phyloP scores from a whole-genome alignment of 2,797 vertebrate species.

The Micropoecilia bifurca region DNA sequence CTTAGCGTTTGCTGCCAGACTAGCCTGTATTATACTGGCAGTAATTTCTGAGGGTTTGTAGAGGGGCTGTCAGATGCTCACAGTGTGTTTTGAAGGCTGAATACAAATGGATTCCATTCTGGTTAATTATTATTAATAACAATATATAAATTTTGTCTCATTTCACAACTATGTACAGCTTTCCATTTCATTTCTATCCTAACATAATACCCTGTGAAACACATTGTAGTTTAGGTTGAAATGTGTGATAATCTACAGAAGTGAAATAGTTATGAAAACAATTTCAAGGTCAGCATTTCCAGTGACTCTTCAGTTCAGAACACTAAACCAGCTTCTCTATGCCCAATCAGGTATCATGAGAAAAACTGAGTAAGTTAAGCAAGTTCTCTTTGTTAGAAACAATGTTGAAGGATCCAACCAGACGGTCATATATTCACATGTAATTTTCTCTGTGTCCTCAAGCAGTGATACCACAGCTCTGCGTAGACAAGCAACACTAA shows the following conservation, averaged over 20 bases:
- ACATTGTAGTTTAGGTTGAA: no score
- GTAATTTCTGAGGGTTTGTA: no score
- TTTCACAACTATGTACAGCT: not conserved
- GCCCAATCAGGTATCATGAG: not conserved
- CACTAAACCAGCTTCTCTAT: not conserved
- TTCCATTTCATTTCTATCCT: not conserved
- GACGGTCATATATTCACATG: not conserved
- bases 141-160: not conserved
- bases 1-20: no score
- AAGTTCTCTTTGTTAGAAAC: constrained; percentile 5
- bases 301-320: not conserved
- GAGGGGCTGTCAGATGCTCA: no score
- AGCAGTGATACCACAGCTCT: constrained; percentile 27
- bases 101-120: not conserved
- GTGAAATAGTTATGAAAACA: not conserved
- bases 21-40: no score
- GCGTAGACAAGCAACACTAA: constrained; percentile 39
- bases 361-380: not conserved
- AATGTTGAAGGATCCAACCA: constrained; percentile 16
- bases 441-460: constrained; percentile 36
- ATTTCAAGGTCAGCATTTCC: not conserved
- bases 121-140: not conserved
- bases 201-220: not conserved
- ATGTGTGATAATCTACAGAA: no score
- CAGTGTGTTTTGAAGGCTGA: not conserved